Percentiles rank a stretch among this genome's conserved stretches.
Evolutionary conservation across 2,113 vertebrate species (phyloP).

Genomic region (Pungitius pungitius): DNA sequence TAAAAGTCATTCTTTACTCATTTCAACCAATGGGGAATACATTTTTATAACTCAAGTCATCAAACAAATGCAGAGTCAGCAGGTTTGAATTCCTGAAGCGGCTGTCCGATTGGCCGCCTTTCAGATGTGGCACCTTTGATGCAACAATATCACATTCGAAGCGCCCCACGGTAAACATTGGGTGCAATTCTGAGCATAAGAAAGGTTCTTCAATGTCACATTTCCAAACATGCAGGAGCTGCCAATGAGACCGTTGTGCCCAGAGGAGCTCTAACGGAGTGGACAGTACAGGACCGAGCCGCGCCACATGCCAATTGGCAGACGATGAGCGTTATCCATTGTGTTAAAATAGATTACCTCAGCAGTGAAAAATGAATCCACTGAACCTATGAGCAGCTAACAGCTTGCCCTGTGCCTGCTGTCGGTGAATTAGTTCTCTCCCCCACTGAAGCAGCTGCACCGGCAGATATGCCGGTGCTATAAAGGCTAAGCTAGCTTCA

Average conservation of each 20-base stretch:
- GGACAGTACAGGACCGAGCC: neutral
- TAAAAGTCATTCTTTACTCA: neutral
- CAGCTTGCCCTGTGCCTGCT: neutral
- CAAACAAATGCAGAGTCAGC: neutral
- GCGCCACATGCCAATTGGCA: constrained; percentile 26
- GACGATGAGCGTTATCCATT: constrained; percentile 35
- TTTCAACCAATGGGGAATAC: neutral
- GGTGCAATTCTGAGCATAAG: constrained; percentile 16
- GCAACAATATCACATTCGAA: constrained; percentile 2
- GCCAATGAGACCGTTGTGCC: constrained; percentile 20
- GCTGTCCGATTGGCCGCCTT: neutral
- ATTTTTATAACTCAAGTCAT: neutral
- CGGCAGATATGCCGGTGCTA: too few relatives aligned
- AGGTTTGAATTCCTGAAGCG: constrained; percentile 12
- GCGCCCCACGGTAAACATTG: neutral
- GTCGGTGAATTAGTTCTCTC: neutral
- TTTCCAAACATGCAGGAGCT: constrained; percentile 10
- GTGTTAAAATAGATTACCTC: constrained; percentile 40
- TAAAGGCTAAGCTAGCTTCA: neutral
- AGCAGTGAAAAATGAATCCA: constrained; percentile 2
- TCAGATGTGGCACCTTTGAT: constrained; percentile 1
- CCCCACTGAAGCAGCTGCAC: too few relatives aligned
- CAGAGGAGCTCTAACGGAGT: constrained; percentile 25
- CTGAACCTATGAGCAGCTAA: constrained; percentile 2
- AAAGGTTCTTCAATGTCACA: constrained; percentile 45